phyloP scores from a whole-genome alignment of 2,888 invertebrate genomes.

The Alsophila aescularia region DNA sequence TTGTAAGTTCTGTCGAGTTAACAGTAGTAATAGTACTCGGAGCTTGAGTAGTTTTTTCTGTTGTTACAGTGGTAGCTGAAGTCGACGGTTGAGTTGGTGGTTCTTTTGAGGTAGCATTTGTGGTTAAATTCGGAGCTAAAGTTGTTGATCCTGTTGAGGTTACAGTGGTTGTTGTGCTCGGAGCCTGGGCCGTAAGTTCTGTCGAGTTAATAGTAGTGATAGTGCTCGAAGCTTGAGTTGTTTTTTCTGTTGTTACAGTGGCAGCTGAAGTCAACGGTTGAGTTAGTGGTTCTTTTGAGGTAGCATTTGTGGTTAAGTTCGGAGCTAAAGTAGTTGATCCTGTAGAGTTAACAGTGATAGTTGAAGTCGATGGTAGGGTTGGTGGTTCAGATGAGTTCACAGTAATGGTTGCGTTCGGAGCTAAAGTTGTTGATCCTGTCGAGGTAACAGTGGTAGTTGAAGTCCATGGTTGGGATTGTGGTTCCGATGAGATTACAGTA shows the following conservation, averaged over 20 bases:
- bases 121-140: too few species aligned
- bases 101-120: too few species aligned
- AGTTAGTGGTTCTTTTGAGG: neutral
- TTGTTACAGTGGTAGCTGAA: too few species aligned
- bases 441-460: neutral
- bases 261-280: neutral
- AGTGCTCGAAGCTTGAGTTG: conserved; percentile 17
- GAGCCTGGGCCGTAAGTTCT: too few species aligned
- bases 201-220: conserved; percentile 26
- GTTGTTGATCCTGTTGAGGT: too few species aligned
- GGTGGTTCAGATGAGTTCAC: neutral
- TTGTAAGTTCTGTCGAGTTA: too few species aligned
- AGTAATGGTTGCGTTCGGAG: neutral
- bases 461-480: neutral
- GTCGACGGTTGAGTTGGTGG: too few species aligned
- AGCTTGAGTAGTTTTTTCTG: too few species aligned
- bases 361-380: conserved; percentile 2
- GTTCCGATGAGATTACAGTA: too few species aligned
- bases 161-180: too few species aligned
- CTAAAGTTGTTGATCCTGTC: neutral
- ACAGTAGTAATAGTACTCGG: too few species aligned
- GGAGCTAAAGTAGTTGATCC: neutral
- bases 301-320: neutral
- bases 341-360: conserved; percentile 13
- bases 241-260: conserved; percentile 8